A percentile compares a stretch with the other conserved stretches of the same genome.
Conservation (phyloP, 2,797 vertebrate species). For the Eurystomus glaucurus region DNA sequence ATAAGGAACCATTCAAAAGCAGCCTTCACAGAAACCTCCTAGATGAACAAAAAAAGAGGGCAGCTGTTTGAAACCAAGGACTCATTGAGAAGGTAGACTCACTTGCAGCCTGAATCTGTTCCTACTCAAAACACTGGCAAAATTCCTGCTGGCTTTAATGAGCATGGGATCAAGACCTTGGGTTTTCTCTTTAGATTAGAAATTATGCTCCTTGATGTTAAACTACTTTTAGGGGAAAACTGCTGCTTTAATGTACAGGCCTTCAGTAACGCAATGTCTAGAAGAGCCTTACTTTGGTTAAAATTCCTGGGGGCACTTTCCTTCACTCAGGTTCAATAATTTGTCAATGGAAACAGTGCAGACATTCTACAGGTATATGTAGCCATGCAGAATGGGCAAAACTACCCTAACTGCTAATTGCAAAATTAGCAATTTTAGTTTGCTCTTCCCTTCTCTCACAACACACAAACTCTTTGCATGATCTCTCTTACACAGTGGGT, state of each 20-base stretch:
- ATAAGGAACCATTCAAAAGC: conserved; percentile 16
- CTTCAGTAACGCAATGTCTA: neutral
- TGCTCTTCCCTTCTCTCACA: neutral
- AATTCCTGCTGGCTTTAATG: conserved; percentile 56
- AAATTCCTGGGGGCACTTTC: neutral
- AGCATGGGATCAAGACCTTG: conserved; percentile 25
- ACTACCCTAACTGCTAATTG: neutral
- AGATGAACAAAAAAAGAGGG: neutral
- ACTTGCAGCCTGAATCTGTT: conserved; percentile 1
- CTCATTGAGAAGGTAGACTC: conserved; percentile 5
- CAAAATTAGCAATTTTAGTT: neutral
- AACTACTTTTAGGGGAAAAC: neutral
- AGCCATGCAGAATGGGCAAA: neutral
- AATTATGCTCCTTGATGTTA: conserved; percentile 18
- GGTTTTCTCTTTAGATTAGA: neutral
- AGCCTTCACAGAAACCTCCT: conserved; percentile 19
- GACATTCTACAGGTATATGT: neutral
- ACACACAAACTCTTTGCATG: neutral
- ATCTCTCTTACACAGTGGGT: neutral
- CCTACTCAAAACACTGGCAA: neutral
- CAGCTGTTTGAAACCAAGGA: neutral
- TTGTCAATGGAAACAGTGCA: neutral
- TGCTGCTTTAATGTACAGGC: neutral
- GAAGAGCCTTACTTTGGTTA: neutral
- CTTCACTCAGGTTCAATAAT: neutral